A percentile compares a stretch with the other conserved stretches of the same genome.
Evolutionary conservation across 2,797 vertebrate species (phyloP).

Genomic region (Pseudochirops corinnae): DNA sequence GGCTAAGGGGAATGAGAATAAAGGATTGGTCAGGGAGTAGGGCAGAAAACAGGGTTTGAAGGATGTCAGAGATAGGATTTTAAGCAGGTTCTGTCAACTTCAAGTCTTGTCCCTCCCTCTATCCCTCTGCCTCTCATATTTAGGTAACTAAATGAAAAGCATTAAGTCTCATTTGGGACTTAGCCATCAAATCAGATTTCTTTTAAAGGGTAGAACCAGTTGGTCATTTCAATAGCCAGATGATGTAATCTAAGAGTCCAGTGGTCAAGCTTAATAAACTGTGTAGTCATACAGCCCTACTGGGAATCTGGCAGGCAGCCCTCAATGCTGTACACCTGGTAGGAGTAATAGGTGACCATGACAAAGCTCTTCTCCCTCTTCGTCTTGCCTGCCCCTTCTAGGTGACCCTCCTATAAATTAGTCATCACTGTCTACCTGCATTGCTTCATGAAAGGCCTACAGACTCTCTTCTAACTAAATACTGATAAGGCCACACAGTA

Average conservation of each 20-base stretch:
- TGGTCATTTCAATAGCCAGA: background rate
- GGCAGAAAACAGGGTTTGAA: background rate
- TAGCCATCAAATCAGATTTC: background rate
- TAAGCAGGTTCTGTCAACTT: no score
- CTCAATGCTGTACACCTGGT: background rate
- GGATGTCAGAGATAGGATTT: background rate
- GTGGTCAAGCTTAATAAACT: background rate
- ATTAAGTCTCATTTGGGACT: background rate
- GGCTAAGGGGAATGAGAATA: background rate
- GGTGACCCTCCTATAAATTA: conserved; percentile 35
- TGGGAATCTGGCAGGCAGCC: background rate
- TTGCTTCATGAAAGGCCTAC: conserved; percentile 30
- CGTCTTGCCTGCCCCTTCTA: background rate
- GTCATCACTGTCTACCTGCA: conserved; percentile 39
- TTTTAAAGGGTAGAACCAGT: background rate
- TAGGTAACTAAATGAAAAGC: background rate
- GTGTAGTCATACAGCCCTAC: background rate
- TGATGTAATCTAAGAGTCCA: background rate
- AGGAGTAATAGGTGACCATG: background rate
- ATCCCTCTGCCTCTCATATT: background rate
- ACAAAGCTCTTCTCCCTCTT: background rate
- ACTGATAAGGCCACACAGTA: conserved; percentile 41
- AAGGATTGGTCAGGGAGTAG: background rate
- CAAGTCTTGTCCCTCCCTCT: no score
- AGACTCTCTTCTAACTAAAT: background rate